These are phyloP conservation scores for Chymomyza procnemis DNA, from an alignment of 2,888 invertebrate species.

Conservation along the genomic window DNA sequence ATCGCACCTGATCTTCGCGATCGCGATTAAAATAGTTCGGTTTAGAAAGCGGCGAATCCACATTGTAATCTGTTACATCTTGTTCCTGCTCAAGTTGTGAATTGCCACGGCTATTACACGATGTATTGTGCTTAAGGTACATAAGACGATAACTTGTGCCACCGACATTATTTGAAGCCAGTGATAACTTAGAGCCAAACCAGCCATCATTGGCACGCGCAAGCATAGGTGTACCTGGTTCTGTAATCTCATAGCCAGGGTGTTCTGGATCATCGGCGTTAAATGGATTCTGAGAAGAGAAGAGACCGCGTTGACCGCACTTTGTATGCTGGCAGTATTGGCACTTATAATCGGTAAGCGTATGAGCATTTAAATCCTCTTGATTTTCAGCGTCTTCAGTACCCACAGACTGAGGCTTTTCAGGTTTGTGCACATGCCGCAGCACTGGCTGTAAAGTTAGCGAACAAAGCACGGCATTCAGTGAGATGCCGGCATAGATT, in stretches of 20 bases:
- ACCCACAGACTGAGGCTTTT: slow-evolving; percentile 19
- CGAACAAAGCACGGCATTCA: slow-evolving; percentile 84
- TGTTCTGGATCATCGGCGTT: slow-evolving; percentile 82
- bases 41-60: slow-evolving; percentile 45
- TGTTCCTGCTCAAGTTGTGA: slow-evolving; percentile 37
- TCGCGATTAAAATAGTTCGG: slow-evolving; percentile 82
- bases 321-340: slow-evolving; percentile 70
- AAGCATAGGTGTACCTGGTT: slow-evolving; percentile 85
- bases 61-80: slow-evolving; percentile 22
- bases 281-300: slow-evolving; percentile 75
- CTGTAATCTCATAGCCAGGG: slow-evolving; percentile 83
- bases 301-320: slow-evolving; percentile 67
- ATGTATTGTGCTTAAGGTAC: slow-evolving; percentile 49
- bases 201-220: slow-evolving; percentile 77
- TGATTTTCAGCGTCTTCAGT: slow-evolving; percentile 59
- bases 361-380: slow-evolving; percentile 29
- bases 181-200: slow-evolving; percentile 74
- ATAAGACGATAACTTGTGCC: slow-evolving; percentile 39
- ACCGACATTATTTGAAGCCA: slow-evolving; percentile 59
- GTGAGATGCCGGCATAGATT: slow-evolving; percentile 83
- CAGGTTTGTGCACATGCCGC: slow-evolving; percentile 82
- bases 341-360: slow-evolving; percentile 69
- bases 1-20: slow-evolving; percentile 79
- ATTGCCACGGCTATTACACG: too few species aligned
- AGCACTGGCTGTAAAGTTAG: slow-evolving; percentile 86